Percentiles rank a stretch among this genome's conserved stretches.
Evolutionary conservation across 2,797 vertebrate genomes (phyloP).

Genomic region (Sphenodon punctatus): DNA sequence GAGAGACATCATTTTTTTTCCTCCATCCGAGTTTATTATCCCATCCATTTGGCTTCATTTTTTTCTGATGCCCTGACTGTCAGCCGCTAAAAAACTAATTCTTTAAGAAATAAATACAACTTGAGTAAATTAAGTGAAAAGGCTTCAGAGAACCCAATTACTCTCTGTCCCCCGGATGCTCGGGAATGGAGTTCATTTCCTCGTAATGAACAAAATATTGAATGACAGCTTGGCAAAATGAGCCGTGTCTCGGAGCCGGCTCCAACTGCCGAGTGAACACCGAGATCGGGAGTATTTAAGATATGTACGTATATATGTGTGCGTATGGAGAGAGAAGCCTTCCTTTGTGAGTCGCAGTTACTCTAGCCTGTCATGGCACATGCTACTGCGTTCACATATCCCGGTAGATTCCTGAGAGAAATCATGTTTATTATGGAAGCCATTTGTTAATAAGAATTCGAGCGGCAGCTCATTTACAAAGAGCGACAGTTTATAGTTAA

Average conservation of each 20-base stretch:
- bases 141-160: conserved; percentile 66
- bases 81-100: conserved; percentile 65
- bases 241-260: neutral
- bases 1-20: conserved; percentile 32
- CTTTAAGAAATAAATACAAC: conserved; percentile 72
- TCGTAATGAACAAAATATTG: conserved; percentile 64
- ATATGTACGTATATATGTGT: accelerated
- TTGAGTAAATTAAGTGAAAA: conserved; percentile 76
- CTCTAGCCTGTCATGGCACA: conserved; percentile 19
- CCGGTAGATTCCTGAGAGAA: conserved; percentile 41
- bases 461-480: conserved; percentile 46
- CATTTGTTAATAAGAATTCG: conserved; percentile 54
- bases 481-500: neutral
- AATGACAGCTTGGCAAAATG: conserved; percentile 64
- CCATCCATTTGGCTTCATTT: conserved; percentile 59
- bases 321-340: neutral
- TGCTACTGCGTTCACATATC: conserved; percentile 16
- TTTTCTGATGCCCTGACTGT: conserved; percentile 66
- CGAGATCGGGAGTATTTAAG: neutral
- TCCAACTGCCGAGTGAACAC: neutral
- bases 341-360: neutral
- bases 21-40: conserved; percentile 54
- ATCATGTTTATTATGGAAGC: conserved; percentile 48
- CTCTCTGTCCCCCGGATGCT: conserved; percentile 27
- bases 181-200: conserved; percentile 71